Percentiles rank a stretch among this genome's conserved stretches.
Evolutionary conservation across 2,888 invertebrate species (phyloP).

Genomic region (Metallyticus violacea): DNA sequence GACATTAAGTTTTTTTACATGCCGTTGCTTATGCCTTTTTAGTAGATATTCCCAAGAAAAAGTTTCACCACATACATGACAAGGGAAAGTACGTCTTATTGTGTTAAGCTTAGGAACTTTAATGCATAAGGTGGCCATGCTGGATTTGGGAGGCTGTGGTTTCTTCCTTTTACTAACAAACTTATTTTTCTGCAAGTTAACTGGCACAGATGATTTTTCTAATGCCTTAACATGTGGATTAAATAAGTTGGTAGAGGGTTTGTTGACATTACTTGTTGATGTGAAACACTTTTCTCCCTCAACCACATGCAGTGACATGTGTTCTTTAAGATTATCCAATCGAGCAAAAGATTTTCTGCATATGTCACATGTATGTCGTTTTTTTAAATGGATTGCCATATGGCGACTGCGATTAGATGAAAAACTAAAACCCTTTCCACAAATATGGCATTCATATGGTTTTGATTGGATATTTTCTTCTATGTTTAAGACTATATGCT

Average conservation of each 20-base stretch:
- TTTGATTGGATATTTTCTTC: not conserved
- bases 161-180: not conserved
- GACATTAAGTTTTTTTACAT: not conserved
- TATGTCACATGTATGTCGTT: not conserved
- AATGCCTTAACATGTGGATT: not conserved
- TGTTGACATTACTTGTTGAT: not conserved
- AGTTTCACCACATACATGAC: not conserved
- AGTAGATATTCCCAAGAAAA: not conserved
- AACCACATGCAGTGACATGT: not conserved
- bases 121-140: not conserved
- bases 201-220: not conserved
- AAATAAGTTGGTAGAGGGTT: not conserved
- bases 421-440: not conserved
- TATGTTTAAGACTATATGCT: not conserved
- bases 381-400: not conserved
- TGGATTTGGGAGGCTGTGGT: not conserved
- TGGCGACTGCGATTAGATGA: not conserved
- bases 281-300: not conserved
- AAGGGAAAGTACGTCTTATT: not conserved
- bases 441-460: not conserved
- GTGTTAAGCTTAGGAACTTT: not conserved
- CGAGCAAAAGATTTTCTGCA: not conserved
- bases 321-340: not conserved
- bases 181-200: not conserved
- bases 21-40: not conserved